Evolutionary conservation across 2,888 invertebrate genomes (phyloP).

Genomic region (Anthrax anthrax): DNA sequence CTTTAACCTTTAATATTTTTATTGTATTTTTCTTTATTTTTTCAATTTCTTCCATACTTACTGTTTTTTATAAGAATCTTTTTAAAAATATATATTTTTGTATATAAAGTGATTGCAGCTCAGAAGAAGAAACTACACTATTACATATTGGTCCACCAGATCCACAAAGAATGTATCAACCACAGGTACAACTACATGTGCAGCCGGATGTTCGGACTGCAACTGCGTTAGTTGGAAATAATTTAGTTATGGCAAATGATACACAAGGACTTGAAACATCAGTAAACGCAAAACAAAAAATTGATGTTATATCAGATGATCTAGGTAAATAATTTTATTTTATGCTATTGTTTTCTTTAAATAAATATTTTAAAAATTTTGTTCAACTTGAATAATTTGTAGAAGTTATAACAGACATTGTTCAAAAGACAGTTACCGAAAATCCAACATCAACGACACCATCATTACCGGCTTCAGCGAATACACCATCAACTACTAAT

Average conservation of each 20-base stretch:
- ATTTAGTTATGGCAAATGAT: slow-evolving; percentile 46
- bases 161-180: slow-evolving; percentile 11
- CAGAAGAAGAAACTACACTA: neutral
- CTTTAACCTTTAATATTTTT: too few species aligned
- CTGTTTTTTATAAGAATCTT: too few species aligned
- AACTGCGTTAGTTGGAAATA: slow-evolving; percentile 28
- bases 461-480: slow-evolving; percentile 13
- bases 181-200: slow-evolving; percentile 10
- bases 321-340: too few species aligned
- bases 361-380: slow-evolving; percentile 13
- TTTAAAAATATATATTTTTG: too few species aligned
- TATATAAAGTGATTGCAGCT: neutral
- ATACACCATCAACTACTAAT: too few species aligned
- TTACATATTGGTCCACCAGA: neutral
- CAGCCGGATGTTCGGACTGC: slow-evolving; percentile 7
- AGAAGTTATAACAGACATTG: slow-evolving; percentile 17
- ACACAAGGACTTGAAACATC: slow-evolving; percentile 38
- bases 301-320: too few species aligned
- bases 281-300: slow-evolving; percentile 39
- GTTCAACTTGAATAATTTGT: slow-evolving; percentile 24
- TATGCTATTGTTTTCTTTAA: slow-evolving; percentile 63
- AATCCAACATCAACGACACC: slow-evolving; percentile 8
- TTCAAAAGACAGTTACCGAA: too few species aligned
- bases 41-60: too few species aligned
- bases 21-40: too few species aligned